Conservation (phyloP, 2,113 vertebrate species). For the Sarotherodon lohbergeri region DNA sequence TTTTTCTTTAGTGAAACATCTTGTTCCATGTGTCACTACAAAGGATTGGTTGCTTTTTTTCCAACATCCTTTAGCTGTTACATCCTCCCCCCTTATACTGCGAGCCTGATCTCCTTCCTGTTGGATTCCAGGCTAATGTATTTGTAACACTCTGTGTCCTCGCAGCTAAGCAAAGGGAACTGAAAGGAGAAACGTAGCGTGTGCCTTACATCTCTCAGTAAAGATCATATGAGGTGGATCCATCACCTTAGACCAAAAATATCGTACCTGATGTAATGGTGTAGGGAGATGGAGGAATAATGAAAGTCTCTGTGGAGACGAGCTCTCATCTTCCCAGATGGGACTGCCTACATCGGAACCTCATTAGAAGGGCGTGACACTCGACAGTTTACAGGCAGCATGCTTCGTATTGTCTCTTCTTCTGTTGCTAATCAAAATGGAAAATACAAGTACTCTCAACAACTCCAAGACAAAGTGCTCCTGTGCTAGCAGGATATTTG, state of each 20-base stretch:
- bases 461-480: neutral
- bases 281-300: neutral
- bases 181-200: neutral
- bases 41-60: conserved; percentile 31
- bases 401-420: neutral
- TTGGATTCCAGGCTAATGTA: conserved; percentile 1
- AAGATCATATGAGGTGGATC: neutral
- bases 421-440: neutral
- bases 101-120: neutral
- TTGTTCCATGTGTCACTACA: conserved; percentile 64
- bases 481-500: neutral
- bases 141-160: neutral
- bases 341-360: conserved; percentile 1
- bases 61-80: neutral
- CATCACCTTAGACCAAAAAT: neutral
- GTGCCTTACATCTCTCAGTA: neutral
- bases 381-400: neutral
- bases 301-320: neutral
- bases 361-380: conserved; percentile 15
- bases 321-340: neutral
- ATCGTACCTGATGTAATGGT: neutral
- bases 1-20: conserved; percentile 68
- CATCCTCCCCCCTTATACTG: neutral
- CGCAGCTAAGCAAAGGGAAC: neutral
- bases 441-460: neutral